Conservation (phyloP, 2,888 invertebrate genomes). For the Salticus scenicus region DNA sequence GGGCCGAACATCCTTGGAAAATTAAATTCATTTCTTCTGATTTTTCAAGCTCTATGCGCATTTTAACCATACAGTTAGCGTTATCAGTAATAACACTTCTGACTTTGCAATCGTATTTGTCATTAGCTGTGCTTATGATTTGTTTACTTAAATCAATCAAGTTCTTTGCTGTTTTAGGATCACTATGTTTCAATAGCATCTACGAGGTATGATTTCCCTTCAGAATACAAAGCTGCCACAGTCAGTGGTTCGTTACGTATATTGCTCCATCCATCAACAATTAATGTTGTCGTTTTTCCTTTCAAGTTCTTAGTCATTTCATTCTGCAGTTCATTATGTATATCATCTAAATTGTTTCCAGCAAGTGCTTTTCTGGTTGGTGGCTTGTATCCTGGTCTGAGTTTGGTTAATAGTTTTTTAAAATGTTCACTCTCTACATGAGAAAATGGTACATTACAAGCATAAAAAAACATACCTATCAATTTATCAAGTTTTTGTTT, state of each 20-base stretch:
- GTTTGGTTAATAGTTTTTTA: background rate
- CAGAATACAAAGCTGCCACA: background rate
- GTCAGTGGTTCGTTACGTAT: conserved; percentile 11
- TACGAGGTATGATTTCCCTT: background rate
- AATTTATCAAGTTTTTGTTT: background rate
- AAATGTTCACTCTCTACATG: background rate
- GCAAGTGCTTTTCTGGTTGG: conserved; percentile 17
- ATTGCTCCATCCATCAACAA: conserved; percentile 16
- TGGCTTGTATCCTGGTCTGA: background rate
- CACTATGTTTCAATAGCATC: background rate
- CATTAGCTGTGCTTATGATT: background rate
- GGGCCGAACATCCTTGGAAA: conserved; percentile 12
- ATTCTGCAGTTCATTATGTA: background rate
- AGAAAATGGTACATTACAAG: background rate
- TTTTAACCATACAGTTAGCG: conserved; percentile 26
- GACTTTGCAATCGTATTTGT: conserved; percentile 28
- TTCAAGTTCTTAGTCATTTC: background rate
- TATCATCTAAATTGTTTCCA: background rate
- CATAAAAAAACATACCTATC: background rate
- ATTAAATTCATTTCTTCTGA: conserved; percentile 17
- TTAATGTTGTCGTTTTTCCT: background rate
- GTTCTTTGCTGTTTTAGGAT: no score
- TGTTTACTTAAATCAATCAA: conserved; percentile 15
- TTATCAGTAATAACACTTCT: conserved; percentile 15
- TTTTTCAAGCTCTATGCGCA: conserved; percentile 26